Base-by-base conservation (phyloP, 2,797 vertebrate species). In the Sus cebifrons region DNA sequence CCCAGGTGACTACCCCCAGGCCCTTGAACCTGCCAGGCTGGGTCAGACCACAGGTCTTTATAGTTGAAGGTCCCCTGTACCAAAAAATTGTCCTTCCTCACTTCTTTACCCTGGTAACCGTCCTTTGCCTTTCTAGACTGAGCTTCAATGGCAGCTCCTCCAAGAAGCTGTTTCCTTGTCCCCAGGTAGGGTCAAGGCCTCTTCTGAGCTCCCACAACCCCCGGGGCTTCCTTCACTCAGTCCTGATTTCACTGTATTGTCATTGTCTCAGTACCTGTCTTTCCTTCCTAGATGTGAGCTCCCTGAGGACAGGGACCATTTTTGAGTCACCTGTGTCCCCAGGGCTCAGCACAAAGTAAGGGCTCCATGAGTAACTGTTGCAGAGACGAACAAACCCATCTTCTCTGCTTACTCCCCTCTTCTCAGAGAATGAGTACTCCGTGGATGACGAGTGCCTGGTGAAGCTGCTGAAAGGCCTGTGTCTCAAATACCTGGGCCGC, bases 391-490 rank as follows among this genome's bases (percentile, higher is more conserved):
- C 77, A 81, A 85, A 78, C 70, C 60, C 75, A 82, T 54, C 97
- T 6, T 88, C 96, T 91, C 93, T 96, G 97, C 85, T 78, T 40
- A 83, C 68, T 64, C 27, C 75, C 60, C 64, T 86, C 0, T 87
- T 94, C 94, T 65, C 98, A 99, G 99, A 98, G 97, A 99, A 98
- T 0, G 99, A 99, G 97, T 99, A 99, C 96, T 98, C 99, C 68
- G 98, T 98, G 97, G 99, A 99, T 96, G 99, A 99, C 93, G 99
- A 99, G 94, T 99, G 99, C 62, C 98, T 99, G 98, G 97, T 99
- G 97, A 99, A 99, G 96, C 98, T 99, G 84, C 98, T 99, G 94
- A 99, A 99, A 98, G 99, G 99, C 36, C 99, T 99, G 18, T 99
- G 99, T 98, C 99, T 99, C 85, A 99, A 99, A 98, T 99, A 99